Conservation (phyloP, 2,113 vertebrate genomes). For the Strigops habroptila region DNA sequence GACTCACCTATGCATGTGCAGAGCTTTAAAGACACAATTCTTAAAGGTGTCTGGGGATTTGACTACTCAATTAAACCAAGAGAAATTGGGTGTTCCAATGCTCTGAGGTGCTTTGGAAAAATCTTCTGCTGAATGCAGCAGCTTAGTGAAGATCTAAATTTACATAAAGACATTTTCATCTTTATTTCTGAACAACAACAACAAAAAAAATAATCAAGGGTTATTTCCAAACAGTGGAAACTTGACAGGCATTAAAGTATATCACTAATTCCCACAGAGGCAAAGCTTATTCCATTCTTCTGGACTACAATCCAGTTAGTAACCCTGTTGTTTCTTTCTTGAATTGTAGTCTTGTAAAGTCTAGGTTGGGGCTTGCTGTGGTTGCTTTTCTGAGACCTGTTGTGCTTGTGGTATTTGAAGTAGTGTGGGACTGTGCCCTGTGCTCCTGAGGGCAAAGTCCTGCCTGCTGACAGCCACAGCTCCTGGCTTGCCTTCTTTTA, state of each 20-base stretch:
- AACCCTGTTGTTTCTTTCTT: neutral
- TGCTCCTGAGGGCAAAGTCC: neutral
- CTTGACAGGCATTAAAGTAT: neutral
- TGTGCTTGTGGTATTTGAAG: neutral
- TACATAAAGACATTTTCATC: neutral
- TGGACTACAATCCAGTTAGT: neutral
- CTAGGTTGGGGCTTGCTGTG: neutral
- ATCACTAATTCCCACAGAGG: neutral
- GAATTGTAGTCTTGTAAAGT: neutral
- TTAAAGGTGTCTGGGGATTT: neutral
- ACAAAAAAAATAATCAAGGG: neutral
- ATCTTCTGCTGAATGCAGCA: neutral
- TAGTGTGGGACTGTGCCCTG: accelerated
- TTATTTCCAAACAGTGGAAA: neutral
- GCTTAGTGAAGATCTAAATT: neutral
- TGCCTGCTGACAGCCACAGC: neutral
- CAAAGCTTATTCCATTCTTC: neutral
- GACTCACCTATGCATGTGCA: neutral
- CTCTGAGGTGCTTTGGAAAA: neutral
- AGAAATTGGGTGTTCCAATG: neutral
- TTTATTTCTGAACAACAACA: neutral
- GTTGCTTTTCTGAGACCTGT: neutral
- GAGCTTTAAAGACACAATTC: neutral
- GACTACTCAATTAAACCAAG: neutral
- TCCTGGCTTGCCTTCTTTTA: neutral